These are phyloP conservation scores for Pseudoatta argentina DNA, from an alignment of 1,140 invertebrate species.

Conservation along the genomic window DNA sequence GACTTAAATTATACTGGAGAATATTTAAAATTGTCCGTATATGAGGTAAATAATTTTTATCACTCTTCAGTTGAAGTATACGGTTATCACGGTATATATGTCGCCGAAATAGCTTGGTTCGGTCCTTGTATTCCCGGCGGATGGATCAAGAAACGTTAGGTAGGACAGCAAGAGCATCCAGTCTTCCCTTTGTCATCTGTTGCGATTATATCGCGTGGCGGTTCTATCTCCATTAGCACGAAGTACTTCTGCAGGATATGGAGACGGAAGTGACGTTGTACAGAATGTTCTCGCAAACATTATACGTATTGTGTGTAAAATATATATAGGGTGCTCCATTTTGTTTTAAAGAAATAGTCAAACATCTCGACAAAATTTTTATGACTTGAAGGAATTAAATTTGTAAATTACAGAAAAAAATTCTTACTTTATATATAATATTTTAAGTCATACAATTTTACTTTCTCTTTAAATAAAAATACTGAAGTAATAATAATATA, in stretches of 20 bases:
- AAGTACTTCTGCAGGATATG: conserved; percentile 42
- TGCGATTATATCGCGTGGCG: conserved; percentile 56
- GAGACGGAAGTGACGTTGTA: conserved; percentile 30
- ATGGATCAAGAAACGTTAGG: conserved; percentile 51
- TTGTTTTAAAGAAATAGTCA: too few relatives aligned
- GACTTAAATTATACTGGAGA: neutral
- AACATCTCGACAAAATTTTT: too few relatives aligned
- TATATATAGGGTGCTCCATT: too few relatives aligned
- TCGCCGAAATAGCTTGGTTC: conserved; percentile 33
- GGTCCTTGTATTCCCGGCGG: conserved; percentile 39
- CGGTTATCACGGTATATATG: conserved; percentile 1
- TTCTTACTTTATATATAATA: neutral
- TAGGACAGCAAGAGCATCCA: conserved; percentile 37
- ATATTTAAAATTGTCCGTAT: neutral
- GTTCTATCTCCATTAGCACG: conserved; percentile 67
- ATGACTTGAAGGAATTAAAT: neutral
- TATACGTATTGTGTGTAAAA: neutral
- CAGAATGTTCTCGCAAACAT: conserved; percentile 7
- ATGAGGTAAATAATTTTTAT: neutral
- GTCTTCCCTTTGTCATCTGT: conserved; percentile 16
- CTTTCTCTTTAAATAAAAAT: neutral
- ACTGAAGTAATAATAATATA: neutral
- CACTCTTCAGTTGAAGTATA: neutral
- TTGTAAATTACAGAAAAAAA: neutral
- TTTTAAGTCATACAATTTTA: neutral